Evolutionary conservation across 2,797 vertebrate species (phyloP).

Genomic region (Falco biarmicus): DNA sequence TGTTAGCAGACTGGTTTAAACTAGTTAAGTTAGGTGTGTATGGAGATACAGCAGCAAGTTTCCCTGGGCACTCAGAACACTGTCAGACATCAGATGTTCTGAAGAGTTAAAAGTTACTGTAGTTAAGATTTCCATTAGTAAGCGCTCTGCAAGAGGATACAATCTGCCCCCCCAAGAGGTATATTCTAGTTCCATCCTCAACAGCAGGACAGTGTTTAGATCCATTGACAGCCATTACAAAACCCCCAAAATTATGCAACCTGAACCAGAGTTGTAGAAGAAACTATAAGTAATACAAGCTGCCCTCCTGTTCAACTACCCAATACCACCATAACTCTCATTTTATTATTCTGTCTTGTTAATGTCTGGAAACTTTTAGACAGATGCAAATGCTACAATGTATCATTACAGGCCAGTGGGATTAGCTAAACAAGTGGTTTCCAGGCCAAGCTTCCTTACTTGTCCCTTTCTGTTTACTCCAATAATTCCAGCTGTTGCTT

Average conservation of each 20-base stretch:
- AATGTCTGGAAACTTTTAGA: neutral
- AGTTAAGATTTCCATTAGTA: neutral
- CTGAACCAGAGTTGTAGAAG: neutral
- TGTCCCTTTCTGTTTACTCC: slow-evolving; percentile 99
- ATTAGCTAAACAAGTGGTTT: neutral
- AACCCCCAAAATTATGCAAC: neutral
- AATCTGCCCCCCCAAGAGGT: neutral
- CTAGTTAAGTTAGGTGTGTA: neutral
- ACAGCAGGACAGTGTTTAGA: neutral
- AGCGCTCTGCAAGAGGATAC: neutral
- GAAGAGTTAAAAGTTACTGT: neutral
- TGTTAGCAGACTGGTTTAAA: neutral
- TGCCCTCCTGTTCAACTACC: neutral
- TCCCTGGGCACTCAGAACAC: neutral
- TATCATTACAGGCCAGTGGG: neutral
- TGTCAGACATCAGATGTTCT: neutral
- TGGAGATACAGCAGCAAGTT: neutral
- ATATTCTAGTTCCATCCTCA: neutral
- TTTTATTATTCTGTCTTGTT: neutral
- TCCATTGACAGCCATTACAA: neutral
- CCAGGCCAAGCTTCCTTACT: slow-evolving; percentile 74
- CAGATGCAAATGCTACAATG: neutral
- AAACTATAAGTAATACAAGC: neutral
- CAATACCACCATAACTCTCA: neutral
- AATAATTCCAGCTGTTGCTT: slow-evolving; percentile 97